Percentiles rank a stretch among this genome's conserved stretches.
Conservation (phyloP, 2,888 invertebrate species). For the Cephus nigrinus region DNA sequence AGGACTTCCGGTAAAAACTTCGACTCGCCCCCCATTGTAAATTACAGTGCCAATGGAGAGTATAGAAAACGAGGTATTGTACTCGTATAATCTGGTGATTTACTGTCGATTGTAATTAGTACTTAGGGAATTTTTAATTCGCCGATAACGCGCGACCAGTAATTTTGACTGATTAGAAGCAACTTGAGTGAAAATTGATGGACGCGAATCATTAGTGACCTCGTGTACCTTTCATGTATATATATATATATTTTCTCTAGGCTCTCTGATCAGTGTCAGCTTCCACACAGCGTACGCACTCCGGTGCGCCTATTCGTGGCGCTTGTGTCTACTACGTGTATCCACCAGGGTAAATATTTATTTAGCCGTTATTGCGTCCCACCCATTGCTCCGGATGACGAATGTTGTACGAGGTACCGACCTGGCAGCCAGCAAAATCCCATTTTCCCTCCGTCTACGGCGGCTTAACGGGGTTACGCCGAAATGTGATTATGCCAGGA, state of each 20-base stretch:
- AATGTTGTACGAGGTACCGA: constrained; percentile 13
- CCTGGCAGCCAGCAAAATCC: constrained; percentile 8
- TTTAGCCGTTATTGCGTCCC: constrained; percentile 36
- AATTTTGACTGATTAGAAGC: too few species aligned
- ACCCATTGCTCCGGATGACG: constrained; percentile 30
- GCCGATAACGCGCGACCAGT: too few species aligned
- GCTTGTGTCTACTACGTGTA: constrained; percentile 30
- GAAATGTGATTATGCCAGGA: constrained; percentile 26
- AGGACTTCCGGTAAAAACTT: not conserved
- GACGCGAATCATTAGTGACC: too few species aligned
- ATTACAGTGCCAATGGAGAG: constrained; percentile 28
- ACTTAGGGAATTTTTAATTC: too few species aligned
- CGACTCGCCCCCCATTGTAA: constrained; percentile 16
- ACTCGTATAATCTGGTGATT: constrained; percentile 7
- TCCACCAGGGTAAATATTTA: constrained; percentile 38
- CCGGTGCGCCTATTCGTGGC: constrained; percentile 16
- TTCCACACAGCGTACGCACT: too few species aligned
- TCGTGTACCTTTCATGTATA: too few species aligned
- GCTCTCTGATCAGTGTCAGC: too few species aligned
- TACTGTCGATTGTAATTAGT: too few species aligned
- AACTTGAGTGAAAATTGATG: too few species aligned
- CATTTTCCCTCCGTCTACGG: constrained; percentile 27
- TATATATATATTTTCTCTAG: too few species aligned
- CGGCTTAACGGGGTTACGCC: constrained; percentile 38
- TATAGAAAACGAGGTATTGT: constrained; percentile 20